These are phyloP conservation scores for Cheilosia pagana DNA, from an alignment of 2,888 invertebrate genomes.

Conservation along the genomic window DNA sequence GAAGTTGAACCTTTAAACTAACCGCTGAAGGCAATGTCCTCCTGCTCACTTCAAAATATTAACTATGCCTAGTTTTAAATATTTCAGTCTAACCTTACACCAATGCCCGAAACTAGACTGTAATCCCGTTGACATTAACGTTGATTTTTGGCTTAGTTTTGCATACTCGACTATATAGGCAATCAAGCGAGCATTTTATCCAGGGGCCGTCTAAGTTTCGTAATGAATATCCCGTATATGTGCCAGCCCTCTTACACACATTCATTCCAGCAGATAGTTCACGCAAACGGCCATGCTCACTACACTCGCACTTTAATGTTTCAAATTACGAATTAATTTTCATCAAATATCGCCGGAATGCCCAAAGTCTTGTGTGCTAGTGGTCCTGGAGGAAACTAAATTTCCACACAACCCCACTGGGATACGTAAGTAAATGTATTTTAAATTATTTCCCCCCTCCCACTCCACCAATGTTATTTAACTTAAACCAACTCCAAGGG, in stretches of 20 bases:
- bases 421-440: slow-evolving; percentile 75
- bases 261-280: slow-evolving; percentile 22
- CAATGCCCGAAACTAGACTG: background rate
- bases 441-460: slow-evolving; percentile 64
- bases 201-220: background rate
- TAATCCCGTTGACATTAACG: slow-evolving; percentile 14
- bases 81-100: too few species aligned
- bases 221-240: background rate
- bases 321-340: slow-evolving; percentile 75
- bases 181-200: slow-evolving; percentile 13
- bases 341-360: slow-evolving; percentile 70
- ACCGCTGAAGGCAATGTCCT: too few species aligned
- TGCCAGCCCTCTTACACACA: background rate
- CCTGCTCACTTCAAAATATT: too few species aligned
- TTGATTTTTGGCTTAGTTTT: slow-evolving; percentile 50
- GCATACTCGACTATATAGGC: slow-evolving; percentile 1
- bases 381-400: slow-evolving; percentile 60
- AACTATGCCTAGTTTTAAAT: too few species aligned
- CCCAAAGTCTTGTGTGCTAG: slow-evolving; percentile 36
- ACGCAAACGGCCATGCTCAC: slow-evolving; percentile 11
- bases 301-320: slow-evolving; percentile 64
- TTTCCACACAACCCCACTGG: slow-evolving; percentile 64
- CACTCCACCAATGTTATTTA: slow-evolving; percentile 51
- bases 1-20: too few species aligned
- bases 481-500: slow-evolving; percentile 69